Conservation (phyloP, 2,888 invertebrate genomes). For the Rhyacophila evoluta region DNA sequence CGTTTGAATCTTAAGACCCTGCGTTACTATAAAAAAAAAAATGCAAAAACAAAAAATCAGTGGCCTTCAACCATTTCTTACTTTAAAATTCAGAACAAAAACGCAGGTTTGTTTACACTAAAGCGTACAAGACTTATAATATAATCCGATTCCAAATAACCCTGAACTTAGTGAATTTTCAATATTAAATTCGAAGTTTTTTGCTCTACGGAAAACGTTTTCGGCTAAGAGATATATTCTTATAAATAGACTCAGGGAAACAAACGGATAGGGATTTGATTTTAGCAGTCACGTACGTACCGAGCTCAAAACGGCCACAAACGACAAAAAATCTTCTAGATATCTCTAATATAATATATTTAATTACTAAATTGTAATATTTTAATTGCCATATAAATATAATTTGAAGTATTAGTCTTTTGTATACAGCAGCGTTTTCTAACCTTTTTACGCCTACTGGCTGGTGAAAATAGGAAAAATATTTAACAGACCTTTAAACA, state of each 20-base stretch:
- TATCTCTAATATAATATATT: too few relatives aligned
- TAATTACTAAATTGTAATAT: too few relatives aligned
- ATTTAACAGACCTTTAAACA: too few relatives aligned
- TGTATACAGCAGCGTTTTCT: too few relatives aligned
- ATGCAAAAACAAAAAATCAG: not conserved
- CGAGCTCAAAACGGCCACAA: too few relatives aligned
- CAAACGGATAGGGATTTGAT: too few relatives aligned
- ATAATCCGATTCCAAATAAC: not conserved
- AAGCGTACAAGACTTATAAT: not conserved
- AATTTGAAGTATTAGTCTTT: too few relatives aligned
- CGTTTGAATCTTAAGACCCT: not conserved
- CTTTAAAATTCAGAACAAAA: conserved; percentile 21
- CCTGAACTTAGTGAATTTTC: conserved; percentile 21
- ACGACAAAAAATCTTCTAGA: too few relatives aligned
- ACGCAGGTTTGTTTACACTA: conserved; percentile 18
- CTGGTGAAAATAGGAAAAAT: too few relatives aligned
- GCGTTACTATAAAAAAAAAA: not conserved
- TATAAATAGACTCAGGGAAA: not conserved
- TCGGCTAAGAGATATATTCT: not conserved
- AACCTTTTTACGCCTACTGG: too few relatives aligned
- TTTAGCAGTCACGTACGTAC: too few relatives aligned
- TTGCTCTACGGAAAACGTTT: not conserved
- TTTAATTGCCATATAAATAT: too few relatives aligned
- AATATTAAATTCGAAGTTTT: not conserved
- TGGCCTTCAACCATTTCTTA: conserved; percentile 24